Conservation (phyloP, 2,888 invertebrate species). For the Alitta virens region DNA sequence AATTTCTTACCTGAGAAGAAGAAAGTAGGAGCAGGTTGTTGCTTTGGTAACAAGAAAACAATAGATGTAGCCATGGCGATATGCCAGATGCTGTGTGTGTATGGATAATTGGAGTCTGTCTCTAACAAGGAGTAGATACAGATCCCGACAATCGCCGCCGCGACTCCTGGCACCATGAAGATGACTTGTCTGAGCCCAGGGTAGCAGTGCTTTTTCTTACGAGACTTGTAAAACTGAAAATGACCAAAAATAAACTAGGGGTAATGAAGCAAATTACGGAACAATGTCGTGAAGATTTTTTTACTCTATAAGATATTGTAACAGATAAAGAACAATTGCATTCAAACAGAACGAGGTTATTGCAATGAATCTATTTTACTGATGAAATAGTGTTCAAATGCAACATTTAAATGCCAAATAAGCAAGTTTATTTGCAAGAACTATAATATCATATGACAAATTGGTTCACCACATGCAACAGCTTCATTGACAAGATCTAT, state of each 20-base stretch:
- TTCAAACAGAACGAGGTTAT: too few species aligned
- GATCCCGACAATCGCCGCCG: conserved; percentile 71
- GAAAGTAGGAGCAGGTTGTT: neutral
- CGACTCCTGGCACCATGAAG: conserved; percentile 63
- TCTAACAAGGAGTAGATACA: conserved; percentile 81
- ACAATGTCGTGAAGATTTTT: neutral
- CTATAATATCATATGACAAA: too few species aligned
- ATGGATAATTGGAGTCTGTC: conserved; percentile 83
- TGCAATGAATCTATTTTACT: too few species aligned
- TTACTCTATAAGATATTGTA: neutral
- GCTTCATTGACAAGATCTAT: too few species aligned
- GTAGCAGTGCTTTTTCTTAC: conserved; percentile 63
- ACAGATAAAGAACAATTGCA: neutral
- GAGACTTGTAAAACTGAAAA: conserved; percentile 59
- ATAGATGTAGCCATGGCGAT: conserved; percentile 72
- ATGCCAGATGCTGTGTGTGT: conserved; percentile 82
- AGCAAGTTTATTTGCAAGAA: too few species aligned
- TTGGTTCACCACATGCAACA: too few species aligned
- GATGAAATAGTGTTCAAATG: neutral
- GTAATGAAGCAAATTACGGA: neutral
- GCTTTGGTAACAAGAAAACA: conserved; percentile 71
- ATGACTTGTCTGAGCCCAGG: conserved; percentile 67
- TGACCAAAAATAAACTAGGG: neutral
- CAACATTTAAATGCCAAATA: neutral
- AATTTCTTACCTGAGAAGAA: neutral